Percentiles rank a stretch among this genome's conserved stretches.
Conservation (phyloP, 2,113 vertebrate species). For the Chlorodrepanis virens region DNA sequence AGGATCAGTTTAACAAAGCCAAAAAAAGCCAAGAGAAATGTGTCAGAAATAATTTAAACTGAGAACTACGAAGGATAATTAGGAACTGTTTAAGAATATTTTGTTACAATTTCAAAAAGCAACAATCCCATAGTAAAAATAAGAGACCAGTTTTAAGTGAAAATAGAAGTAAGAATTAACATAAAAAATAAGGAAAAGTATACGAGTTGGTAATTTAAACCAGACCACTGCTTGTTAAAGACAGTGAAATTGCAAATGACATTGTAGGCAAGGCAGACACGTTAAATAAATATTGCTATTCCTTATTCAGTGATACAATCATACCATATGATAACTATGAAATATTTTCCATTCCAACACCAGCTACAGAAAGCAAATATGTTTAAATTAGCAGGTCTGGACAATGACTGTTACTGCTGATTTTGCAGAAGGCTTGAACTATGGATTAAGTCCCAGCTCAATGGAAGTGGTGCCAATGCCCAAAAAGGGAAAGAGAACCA, state of each 20-base stretch:
- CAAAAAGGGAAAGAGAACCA: not conserved
- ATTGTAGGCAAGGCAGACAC: not conserved
- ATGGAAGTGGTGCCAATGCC: not conserved
- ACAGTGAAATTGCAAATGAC: not conserved
- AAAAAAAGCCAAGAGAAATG: not conserved
- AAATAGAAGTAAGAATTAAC: not conserved
- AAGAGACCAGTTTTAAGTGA: not conserved
- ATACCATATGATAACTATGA: not conserved
- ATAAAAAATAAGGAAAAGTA: not conserved
- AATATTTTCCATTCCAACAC: conserved; percentile 25
- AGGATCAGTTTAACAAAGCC: not conserved
- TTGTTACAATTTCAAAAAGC: not conserved
- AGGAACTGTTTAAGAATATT: not conserved
- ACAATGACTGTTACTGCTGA: conserved; percentile 7
- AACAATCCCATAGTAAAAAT: not conserved
- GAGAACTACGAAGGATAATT: not conserved
- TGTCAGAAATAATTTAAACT: not conserved
- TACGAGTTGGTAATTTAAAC: not conserved
- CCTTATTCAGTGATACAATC: not conserved
- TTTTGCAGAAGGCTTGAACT: not conserved
- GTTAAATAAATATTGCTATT: conserved; percentile 14
- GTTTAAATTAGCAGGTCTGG: conserved; percentile 40
- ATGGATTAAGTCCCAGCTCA: not conserved
- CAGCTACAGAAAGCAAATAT: conserved; percentile 1
- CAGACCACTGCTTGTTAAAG: not conserved